These are phyloP conservation scores for Xerus inauris DNA, from an alignment of 2,113 vertebrate species.

Conservation along the genomic window DNA sequence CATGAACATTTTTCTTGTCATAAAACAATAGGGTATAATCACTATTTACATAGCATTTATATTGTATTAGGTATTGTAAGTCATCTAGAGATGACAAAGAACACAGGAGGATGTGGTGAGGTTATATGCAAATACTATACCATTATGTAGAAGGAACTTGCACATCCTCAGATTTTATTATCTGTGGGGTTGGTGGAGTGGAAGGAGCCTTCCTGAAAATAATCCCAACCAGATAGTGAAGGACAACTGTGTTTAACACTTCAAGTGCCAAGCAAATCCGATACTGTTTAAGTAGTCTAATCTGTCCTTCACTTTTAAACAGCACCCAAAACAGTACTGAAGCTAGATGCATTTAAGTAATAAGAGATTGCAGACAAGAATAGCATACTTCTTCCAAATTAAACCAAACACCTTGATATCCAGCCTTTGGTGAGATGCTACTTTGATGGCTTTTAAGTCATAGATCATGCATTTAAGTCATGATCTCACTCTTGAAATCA, in stretches of 20 bases:
- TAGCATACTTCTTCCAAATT: background rate
- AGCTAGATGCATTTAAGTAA: background rate
- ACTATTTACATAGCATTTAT: background rate
- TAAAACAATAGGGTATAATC: background rate
- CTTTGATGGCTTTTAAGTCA: background rate
- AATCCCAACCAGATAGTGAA: background rate
- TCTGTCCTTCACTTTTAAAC: background rate
- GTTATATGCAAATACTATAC: background rate
- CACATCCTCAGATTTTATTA: background rate
- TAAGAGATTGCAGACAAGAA: background rate
- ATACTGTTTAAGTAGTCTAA: background rate
- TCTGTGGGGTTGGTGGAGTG: background rate
- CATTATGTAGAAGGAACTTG: background rate
- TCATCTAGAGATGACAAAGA: background rate
- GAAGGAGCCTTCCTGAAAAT: background rate
- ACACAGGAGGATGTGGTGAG: background rate
- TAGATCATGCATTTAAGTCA: background rate
- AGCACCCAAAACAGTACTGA: background rate
- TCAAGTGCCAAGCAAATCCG: background rate
- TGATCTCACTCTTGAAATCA: background rate
- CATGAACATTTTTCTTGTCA: background rate
- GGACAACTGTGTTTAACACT: background rate
- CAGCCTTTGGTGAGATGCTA: background rate
- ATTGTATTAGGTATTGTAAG: background rate
- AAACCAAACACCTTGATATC: background rate